Evolutionary conservation across 1,140 invertebrate genomes (phyloP).

Genomic region (Aphidius ervi): DNA sequence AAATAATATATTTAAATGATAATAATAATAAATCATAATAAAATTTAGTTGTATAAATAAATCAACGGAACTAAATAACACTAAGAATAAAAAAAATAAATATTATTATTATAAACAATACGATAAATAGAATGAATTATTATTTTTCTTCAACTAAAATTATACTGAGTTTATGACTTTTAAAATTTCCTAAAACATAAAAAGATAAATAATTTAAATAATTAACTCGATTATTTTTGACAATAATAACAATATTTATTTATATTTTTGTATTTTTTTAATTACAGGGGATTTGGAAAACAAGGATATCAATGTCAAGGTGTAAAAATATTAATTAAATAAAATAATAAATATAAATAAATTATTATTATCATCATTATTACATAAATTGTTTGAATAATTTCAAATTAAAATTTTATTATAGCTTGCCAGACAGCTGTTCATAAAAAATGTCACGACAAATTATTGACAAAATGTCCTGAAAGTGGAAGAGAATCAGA

Average conservation of each 20-base stretch:
- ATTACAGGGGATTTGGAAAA: constrained; percentile 82
- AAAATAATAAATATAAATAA: constrained; percentile 12
- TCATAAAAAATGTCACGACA: constrained; percentile 95
- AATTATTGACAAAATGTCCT: constrained; percentile 91
- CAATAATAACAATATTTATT: constrained; percentile 14
- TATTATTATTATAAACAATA: no score
- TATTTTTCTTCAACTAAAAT: no score
- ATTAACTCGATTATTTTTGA: neutral
- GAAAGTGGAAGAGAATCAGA: constrained; percentile 88
- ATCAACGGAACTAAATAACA: no score
- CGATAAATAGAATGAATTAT: no score
- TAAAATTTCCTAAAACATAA: no score
- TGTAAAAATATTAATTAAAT: constrained; percentile 42
- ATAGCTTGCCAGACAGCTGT: constrained; percentile 92
- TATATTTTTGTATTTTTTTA: constrained; percentile 21
- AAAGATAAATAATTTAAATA: neutral
- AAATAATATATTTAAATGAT: no score
- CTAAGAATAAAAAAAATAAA: no score
- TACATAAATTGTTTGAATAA: no score
- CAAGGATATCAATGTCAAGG: constrained; percentile 98
- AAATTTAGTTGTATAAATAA: no score
- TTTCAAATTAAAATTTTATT: constrained; percentile 37
- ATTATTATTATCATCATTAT: constrained; percentile 7
- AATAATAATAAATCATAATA: no score
- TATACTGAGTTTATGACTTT: no score